phyloP scores from a whole-genome alignment of 2,113 vertebrate genomes.

The Vombatus ursinus region DNA sequence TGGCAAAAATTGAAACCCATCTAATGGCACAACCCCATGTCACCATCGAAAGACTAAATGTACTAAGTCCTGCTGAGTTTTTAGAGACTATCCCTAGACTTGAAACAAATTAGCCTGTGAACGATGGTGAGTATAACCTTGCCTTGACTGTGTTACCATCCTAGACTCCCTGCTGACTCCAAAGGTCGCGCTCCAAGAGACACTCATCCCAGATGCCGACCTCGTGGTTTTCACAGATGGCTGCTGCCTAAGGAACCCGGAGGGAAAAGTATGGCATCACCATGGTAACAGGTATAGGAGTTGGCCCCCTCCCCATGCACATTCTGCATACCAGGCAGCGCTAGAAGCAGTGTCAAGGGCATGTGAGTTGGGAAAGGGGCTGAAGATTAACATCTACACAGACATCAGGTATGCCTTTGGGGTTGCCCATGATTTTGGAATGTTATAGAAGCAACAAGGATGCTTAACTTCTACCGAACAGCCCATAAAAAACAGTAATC shows the following conservation, averaged over 20 bases:
- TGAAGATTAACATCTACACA: slow-evolving; percentile 2
- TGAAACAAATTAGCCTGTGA: no score
- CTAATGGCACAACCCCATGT: not conserved
- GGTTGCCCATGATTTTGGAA: not conserved
- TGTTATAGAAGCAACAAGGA: not conserved
- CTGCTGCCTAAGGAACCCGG: not conserved
- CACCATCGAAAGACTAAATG: not conserved
- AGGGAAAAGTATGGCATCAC: not conserved
- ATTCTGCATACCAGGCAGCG: not conserved
- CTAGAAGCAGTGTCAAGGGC: not conserved
- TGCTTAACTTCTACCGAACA: slow-evolving; percentile 15
- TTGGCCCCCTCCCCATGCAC: not conserved
- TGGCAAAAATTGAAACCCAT: not conserved
- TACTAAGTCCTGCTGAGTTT: not conserved
- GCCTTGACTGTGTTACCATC: not conserved
- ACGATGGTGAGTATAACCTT: no score
- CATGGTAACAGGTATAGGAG: not conserved
- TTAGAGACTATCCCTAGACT: not conserved
- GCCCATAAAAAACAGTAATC: not conserved
- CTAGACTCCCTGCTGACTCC: no score
- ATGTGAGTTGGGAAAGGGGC: not conserved
- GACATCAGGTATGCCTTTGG: slow-evolving; percentile 14
- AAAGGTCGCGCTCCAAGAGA: no score
- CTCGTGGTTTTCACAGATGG: not conserved
- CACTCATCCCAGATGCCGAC: not conserved